Evolutionary conservation across 1,140 invertebrate species (phyloP).

Genomic region (Heliothis subflexa): DNA sequence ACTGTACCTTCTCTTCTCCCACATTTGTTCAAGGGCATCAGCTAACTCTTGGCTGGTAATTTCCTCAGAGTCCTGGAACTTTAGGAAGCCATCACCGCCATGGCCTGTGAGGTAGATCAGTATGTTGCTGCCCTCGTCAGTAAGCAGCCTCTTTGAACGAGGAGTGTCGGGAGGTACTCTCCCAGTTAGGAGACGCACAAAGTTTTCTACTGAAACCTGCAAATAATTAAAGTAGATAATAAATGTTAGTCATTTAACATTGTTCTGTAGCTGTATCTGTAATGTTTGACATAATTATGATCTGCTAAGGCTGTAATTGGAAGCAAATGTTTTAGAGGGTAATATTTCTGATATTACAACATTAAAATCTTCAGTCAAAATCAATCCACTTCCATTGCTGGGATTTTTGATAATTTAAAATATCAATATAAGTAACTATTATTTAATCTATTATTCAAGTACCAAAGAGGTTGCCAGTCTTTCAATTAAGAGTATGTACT

Average conservation of each 20-base stretch:
- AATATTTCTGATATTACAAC: too few species aligned
- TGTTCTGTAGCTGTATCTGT: too few species aligned
- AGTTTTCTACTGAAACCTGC: slow-evolving; percentile 98
- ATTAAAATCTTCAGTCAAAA: too few species aligned
- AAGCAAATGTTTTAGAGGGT: too few species aligned
- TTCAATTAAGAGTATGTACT: too few species aligned
- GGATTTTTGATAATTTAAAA: too few species aligned
- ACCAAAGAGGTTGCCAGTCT: not conserved
- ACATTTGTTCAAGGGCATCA: slow-evolving; percentile 99
- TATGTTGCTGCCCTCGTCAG: slow-evolving; percentile 99
- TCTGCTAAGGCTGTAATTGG: too few species aligned
- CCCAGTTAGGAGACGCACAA: slow-evolving; percentile 98
- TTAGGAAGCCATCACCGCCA: slow-evolving; percentile 99
- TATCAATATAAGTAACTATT: too few species aligned
- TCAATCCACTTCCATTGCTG: too few species aligned
- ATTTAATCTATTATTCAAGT: too few species aligned
- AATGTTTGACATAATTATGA: too few species aligned
- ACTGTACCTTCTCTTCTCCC: slow-evolving; percentile 96
- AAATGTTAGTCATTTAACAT: too few species aligned
- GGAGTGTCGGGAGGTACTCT: slow-evolving; percentile 96
- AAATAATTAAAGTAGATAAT: slow-evolving; percentile 31
- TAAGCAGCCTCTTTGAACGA: slow-evolving; percentile 97
- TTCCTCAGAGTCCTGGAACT: slow-evolving; percentile 99
- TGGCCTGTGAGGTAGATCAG: slow-evolving; percentile 99
- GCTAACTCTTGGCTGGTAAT: slow-evolving; percentile 99